Evolutionary conservation across 2,888 invertebrate genomes (phyloP), one percentile per base, ranked within the genome.

Genomic region (Mayetiola destructor): DNA sequence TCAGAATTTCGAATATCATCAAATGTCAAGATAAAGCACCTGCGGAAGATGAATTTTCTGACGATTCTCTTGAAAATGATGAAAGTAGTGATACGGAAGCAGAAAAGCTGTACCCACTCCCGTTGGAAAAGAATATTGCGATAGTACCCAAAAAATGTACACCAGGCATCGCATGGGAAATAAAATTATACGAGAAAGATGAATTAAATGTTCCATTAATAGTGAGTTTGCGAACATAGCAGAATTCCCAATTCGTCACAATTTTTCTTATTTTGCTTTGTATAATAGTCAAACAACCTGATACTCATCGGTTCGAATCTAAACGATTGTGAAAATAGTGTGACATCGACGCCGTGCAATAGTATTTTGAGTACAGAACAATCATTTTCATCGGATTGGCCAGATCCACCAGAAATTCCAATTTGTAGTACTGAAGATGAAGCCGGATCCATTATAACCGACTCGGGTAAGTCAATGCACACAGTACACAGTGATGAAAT

Each of bases 111-210:
- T n/a, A 39, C 16, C 39, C 39, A 16, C 39, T 4, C 39, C 39
- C 5, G 39, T 20, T 18, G 5, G n/a, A n/a, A n/a, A n/a, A n/a
- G n/a, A n/a, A n/a, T n/a, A n/a, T n/a, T 23, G 3, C 42, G 23
- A 8, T 42, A 58, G 78, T 79, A 61, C 78, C 79, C 64, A 80
- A 80, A 67, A 87, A 87, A 74, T 79, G 86, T 65, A 82, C 84
- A 4, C 42, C 42, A 67, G 87, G 88, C 68, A 87, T 88, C 63
- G 88, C 88, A 61, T 88, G 89, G 88, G 88, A 89, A 76, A 88
- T 89, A 61, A 83, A 88, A 61, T 77, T 89, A 64, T 82, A 84
- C 68, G 82, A 81, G 68, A 57, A 56, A 42, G 57, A 30, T 10
- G 32, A 29, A 23, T 39, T 32, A 8, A 76, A 77, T 66, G 82